phyloP scores from a whole-genome alignment of 2,888 invertebrate species.

The Galeopsomyia nigrocyanea region DNA sequence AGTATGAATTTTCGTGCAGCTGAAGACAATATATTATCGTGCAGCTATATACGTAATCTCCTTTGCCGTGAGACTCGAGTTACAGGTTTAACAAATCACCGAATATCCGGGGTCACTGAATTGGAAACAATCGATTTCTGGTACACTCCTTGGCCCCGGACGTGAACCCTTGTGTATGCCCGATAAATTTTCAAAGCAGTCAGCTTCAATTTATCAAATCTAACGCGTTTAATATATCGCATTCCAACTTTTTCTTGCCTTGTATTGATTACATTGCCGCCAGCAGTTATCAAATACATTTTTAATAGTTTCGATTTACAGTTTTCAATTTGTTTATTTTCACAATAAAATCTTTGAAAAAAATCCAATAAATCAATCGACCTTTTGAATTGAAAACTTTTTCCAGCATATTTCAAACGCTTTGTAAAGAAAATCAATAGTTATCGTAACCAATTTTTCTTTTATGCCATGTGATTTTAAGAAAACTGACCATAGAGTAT shows the following conservation, averaged over 20 bases:
- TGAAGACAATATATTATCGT: background rate
- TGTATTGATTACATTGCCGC: background rate
- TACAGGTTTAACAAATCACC: slow-evolving; percentile 22
- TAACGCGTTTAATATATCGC: slow-evolving; percentile 8
- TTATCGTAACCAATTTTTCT: too few relatives aligned
- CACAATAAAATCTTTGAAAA: too few relatives aligned
- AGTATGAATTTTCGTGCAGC: background rate
- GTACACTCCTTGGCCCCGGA: background rate
- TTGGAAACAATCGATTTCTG: slow-evolving; percentile 25
- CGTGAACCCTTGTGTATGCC: background rate
- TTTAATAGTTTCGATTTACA: background rate
- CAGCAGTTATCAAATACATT: background rate
- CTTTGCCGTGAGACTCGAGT: background rate
- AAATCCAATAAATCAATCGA: too few relatives aligned
- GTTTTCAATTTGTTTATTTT: too few relatives aligned
- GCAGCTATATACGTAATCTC: background rate
- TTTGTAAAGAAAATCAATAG: too few relatives aligned
- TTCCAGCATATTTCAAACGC: too few relatives aligned
- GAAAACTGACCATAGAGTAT: too few relatives aligned
- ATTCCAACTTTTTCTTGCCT: background rate
- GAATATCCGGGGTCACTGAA: slow-evolving; percentile 1
- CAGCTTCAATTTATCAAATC: slow-evolving; percentile 17
- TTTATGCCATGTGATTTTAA: too few relatives aligned
- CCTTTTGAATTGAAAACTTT: too few relatives aligned
- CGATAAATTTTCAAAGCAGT: slow-evolving; percentile 30